Percentiles rank a stretch among this genome's conserved stretches.
These are phyloP conservation scores for Cyclopterus lumpus DNA, from an alignment of 2,797 vertebrate species.

Conservation along the genomic window DNA sequence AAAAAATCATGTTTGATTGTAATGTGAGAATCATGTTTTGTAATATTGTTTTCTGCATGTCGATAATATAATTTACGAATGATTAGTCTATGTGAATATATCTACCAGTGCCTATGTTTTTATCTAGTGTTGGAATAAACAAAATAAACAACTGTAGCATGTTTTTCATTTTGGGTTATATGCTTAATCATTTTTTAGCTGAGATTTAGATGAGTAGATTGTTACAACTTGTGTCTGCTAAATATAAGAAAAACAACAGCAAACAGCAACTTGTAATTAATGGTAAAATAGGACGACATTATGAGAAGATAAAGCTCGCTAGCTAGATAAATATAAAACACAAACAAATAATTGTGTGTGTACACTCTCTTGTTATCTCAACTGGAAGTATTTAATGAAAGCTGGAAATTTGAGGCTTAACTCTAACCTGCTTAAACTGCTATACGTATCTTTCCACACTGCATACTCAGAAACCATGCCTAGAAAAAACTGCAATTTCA, in stretches of 20 bases:
- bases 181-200: not conserved
- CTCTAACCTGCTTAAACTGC: conserved; percentile 42
- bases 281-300: not conserved
- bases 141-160: not conserved
- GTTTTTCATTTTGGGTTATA: not conserved
- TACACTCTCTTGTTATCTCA: conserved; percentile 6
- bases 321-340: not conserved
- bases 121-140: not conserved
- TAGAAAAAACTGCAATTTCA: conserved; percentile 18
- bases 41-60: conserved; percentile 39
- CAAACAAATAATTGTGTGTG: not conserved
- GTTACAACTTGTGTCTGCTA: not conserved
- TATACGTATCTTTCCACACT: conserved; percentile 27
- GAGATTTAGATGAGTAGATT: not conserved
- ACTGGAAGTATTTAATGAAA: conserved; percentile 42
- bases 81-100: conserved; percentile 27
- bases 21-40: conserved; percentile 47
- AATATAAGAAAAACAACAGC: not conserved
- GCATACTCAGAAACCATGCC: conserved; percentile 18
- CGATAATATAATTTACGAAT: conserved; percentile 59
- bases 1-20: conserved; percentile 39
- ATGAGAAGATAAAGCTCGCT: not conserved
- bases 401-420: conserved; percentile 32
- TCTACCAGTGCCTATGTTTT: not conserved
- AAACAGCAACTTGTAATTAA: not conserved